Conservation (phyloP, 2,113 vertebrate genomes). For the Ictalurus punctatus region DNA sequence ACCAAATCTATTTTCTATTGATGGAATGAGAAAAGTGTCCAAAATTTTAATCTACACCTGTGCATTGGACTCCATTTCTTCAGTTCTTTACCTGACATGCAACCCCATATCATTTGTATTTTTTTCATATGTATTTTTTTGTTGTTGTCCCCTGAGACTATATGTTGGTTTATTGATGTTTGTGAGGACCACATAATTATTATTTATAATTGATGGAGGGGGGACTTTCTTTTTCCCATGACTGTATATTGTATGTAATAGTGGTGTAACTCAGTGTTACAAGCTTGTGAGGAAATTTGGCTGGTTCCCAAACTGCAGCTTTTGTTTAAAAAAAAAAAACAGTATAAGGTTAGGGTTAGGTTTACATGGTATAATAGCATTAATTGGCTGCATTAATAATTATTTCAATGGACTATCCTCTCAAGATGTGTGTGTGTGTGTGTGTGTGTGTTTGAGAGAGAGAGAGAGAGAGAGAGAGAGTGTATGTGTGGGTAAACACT, state of each 20-base stretch:
- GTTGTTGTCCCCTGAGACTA: not conserved
- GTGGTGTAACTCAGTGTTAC: not conserved
- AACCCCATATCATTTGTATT: too few relatives aligned
- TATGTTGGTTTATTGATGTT: not conserved
- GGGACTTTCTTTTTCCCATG: too few relatives aligned
- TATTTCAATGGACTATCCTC: not conserved
- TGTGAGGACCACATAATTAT: not conserved
- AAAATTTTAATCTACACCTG: too few relatives aligned
- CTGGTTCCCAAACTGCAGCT: not conserved
- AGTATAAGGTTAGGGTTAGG: not conserved
- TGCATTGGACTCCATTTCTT: too few relatives aligned
- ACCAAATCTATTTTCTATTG: too few relatives aligned
- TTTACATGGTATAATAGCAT: not conserved
- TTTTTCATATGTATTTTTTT: too few relatives aligned
- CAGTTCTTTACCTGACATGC: too few relatives aligned
- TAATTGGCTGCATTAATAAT: not conserved
- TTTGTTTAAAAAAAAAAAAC: not conserved
- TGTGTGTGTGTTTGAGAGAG: conserved; percentile 21
- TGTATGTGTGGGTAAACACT: not conserved
- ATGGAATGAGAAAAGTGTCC: too few relatives aligned
- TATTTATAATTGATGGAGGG: too few relatives aligned
- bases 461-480: too few relatives aligned
- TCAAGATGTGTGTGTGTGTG: not conserved
- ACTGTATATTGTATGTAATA: too few relatives aligned
- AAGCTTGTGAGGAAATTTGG: not conserved